Evolutionary conservation across 2,797 vertebrate species (phyloP).

Genomic region (Ctenopoma multispine): DNA sequence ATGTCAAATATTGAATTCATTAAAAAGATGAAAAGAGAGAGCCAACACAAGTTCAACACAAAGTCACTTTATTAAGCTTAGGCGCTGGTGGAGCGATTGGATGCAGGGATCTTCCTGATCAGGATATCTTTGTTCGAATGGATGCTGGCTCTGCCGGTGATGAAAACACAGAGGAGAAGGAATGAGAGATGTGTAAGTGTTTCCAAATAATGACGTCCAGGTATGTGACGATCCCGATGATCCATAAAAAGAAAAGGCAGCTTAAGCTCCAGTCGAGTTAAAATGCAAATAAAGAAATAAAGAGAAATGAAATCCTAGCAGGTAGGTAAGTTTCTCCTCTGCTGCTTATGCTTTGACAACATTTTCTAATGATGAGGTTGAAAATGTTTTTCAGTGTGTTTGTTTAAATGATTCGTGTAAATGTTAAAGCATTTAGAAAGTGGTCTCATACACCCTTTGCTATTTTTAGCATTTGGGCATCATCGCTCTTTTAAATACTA

Average conservation of each 20-base stretch:
- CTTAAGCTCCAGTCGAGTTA: slow-evolving; percentile 30
- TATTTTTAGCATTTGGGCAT: slow-evolving; percentile 28
- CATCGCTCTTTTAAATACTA: slow-evolving; percentile 32
- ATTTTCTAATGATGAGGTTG: slow-evolving; percentile 1
- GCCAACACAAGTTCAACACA: slow-evolving; percentile 75
- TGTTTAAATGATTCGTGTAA: slow-evolving; percentile 17
- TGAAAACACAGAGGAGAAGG: slow-evolving; percentile 17
- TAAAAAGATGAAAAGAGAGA: slow-evolving; percentile 65
- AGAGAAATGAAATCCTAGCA: slow-evolving; percentile 17
- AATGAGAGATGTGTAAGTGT: slow-evolving; percentile 2
- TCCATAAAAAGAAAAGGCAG: neutral
- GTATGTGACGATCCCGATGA: slow-evolving; percentile 17
- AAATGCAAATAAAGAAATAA: slow-evolving; percentile 25
- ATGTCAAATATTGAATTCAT: slow-evolving; percentile 39
- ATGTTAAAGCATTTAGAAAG: neutral
- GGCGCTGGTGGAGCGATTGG: slow-evolving; percentile 51
- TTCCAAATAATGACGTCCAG: slow-evolving; percentile 34
- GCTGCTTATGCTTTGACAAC: slow-evolving; percentile 27
- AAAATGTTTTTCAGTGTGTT: slow-evolving; percentile 21
- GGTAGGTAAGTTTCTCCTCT: slow-evolving; percentile 30
- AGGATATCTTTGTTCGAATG: slow-evolving; percentile 28
- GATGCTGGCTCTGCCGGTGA: slow-evolving; percentile 34
- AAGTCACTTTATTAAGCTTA: slow-evolving; percentile 78
- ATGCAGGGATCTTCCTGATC: slow-evolving; percentile 37
- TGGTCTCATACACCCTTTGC: slow-evolving; percentile 6